These are phyloP conservation scores for Dorcus hopei DNA, from an alignment of 2,888 invertebrate genomes.

Conservation along the genomic window DNA sequence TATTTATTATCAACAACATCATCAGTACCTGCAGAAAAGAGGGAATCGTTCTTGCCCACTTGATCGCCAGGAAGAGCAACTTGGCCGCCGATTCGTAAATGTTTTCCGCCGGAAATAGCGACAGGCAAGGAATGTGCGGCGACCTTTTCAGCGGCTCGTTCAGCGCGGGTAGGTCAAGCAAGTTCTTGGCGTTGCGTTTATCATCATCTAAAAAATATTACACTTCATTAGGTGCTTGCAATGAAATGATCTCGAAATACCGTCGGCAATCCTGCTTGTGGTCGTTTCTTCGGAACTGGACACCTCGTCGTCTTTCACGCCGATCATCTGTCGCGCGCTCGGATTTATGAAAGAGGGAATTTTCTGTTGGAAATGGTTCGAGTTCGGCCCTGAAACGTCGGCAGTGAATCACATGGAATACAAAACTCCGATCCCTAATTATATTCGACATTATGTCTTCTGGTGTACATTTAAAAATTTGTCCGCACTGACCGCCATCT, in stretches of 20 bases:
- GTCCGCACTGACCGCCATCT: too few relatives aligned
- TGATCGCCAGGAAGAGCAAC: slow-evolving; percentile 71
- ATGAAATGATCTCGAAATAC: not conserved
- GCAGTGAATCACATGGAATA: too few relatives aligned
- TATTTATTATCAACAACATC: too few relatives aligned
- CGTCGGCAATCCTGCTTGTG: too few relatives aligned
- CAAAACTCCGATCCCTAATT: too few relatives aligned
- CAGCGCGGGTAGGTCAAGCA: slow-evolving; percentile 40
- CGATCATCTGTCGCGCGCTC: not conserved
- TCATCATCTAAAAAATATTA: too few relatives aligned
- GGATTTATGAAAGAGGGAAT: not conserved
- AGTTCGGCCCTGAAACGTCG: not conserved
- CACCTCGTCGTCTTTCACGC: slow-evolving; percentile 68
- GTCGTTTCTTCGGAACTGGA: slow-evolving; percentile 69
- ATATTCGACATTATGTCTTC: too few relatives aligned
- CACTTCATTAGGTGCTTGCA: too few relatives aligned
- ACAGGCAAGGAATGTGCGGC: slow-evolving; percentile 48
- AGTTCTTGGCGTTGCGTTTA: not conserved
- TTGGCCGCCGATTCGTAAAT: slow-evolving; percentile 72
- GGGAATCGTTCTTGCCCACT: slow-evolving; percentile 77
- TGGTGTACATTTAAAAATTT: too few relatives aligned
- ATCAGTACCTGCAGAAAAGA: slow-evolving; percentile 65
- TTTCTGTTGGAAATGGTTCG: slow-evolving; percentile 9
- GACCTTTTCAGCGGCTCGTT: slow-evolving; percentile 35
- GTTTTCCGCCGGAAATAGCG: slow-evolving; percentile 57